Evolutionary conservation across 2,797 vertebrate species (phyloP).

Genomic region (Capromys pilorides): DNA sequence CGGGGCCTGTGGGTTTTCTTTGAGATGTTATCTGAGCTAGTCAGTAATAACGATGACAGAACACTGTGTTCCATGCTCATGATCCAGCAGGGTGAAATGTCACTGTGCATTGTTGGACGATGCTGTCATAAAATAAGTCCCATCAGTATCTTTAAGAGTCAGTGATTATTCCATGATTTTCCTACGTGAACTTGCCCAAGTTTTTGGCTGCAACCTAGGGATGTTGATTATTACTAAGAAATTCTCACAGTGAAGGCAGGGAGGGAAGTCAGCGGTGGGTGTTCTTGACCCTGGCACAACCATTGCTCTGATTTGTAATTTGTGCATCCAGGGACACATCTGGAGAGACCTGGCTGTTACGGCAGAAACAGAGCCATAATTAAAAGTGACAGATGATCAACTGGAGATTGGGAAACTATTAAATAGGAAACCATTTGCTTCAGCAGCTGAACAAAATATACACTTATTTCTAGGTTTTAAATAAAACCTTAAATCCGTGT

Average conservation of each 20-base stretch:
- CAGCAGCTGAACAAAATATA: conserved; percentile 38
- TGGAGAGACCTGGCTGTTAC: background rate
- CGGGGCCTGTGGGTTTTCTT: background rate
- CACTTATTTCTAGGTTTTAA: background rate
- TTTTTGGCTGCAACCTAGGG: conserved; percentile 44
- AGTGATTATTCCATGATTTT: conserved; percentile 62
- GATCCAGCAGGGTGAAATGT: conserved; percentile 46
- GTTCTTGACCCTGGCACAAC: background rate
- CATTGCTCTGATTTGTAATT: conserved; percentile 18
- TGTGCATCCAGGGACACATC: background rate
- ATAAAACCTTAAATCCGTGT: conserved; percentile 43
- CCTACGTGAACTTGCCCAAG: conserved; percentile 12
- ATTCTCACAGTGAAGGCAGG: conserved; percentile 40
- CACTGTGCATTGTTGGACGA: conserved; percentile 48
- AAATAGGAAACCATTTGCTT: conserved; percentile 45
- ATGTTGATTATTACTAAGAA: conserved; percentile 42
- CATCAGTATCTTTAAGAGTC: conserved; percentile 40
- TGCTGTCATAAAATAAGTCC: conserved; percentile 63
- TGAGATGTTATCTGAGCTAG: conserved; percentile 24
- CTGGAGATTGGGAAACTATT: conserved; percentile 35
- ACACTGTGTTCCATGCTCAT: conserved; percentile 5
- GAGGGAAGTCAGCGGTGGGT: conserved; percentile 32
- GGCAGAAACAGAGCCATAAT: conserved; percentile 60
- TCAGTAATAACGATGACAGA: conserved; percentile 36
- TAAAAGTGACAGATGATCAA: conserved; percentile 39